Base-by-base conservation (phyloP, 2,888 invertebrate genomes). In the Agonopterix alstromeriana region DNA sequence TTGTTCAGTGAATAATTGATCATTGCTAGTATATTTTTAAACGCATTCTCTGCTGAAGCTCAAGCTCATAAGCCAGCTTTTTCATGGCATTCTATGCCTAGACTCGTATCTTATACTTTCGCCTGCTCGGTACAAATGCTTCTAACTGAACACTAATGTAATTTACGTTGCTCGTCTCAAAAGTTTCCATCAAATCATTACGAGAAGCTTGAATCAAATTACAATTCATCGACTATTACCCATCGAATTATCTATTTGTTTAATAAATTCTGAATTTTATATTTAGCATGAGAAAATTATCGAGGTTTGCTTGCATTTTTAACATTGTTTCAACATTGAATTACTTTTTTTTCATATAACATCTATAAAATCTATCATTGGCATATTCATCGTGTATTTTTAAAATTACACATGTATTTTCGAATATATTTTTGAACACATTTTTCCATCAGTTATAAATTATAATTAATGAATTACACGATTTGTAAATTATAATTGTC, bases 401-500 rank as follows among this genome's bases (percentile, higher is more conserved):
- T 55, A n/a, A 63, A 61, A 65, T 59, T 41, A 44, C 51, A 55
- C 57, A 52, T 56, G 48, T 17, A 52, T 59, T 57, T 55, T 57
- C 46, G 43, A 48, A 50, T 51, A 53, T 55, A 11, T 2, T 47
- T 35, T 42, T 47, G 8, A 35, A 41, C 7, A 27, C 27, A 27
- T 49, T 43, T 27, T 27, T 27, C 27, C 27, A 27, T 27, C 27
- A 27, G 27, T 27, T 27, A 27, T 46, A 9, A 14, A 51, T 64
- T 61, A 64, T 63, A 60, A 58, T 57, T 65, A 59, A 61, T 36
- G 53, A 58, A 57, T 60, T 62, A 48, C 56, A 58, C 52, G 35
- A 64, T 60, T 61, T 79, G 78, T 79, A 76, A 70, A 74, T 75
- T 78, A 70, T 68, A 65, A 67, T 72, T 69, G 73, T 77, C 74